Evolutionary conservation across 2,113 vertebrate genomes (phyloP).

Genomic region (Rhizomys pruinosus): DNA sequence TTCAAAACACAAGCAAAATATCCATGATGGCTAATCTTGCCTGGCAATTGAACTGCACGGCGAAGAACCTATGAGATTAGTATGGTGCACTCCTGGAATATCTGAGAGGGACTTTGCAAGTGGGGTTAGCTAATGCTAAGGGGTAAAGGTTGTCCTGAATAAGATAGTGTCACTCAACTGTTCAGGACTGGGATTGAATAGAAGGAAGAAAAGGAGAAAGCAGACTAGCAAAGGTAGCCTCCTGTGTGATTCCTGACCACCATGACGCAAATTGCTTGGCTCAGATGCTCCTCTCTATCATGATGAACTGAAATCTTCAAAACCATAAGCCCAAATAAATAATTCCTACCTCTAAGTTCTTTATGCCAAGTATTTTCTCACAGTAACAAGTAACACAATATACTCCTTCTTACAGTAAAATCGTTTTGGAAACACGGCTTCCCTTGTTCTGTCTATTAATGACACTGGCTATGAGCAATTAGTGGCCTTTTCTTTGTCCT

Average conservation of each 20-base stretch:
- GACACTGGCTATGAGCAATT: neutral
- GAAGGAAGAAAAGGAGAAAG: neutral
- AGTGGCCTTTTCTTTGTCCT: neutral
- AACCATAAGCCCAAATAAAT: neutral
- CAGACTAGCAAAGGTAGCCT: fast-evolving
- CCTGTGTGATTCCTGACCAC: neutral
- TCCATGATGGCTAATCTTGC: neutral
- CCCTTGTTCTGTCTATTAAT: neutral
- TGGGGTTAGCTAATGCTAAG: neutral
- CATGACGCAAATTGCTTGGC: neutral
- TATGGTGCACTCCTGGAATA: neutral
- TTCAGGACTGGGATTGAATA: neutral
- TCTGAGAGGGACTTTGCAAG: neutral
- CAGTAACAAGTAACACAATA: neutral
- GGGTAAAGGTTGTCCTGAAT: neutral
- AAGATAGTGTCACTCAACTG: neutral
- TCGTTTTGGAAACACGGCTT: neutral
- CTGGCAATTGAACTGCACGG: neutral
- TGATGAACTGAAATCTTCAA: neutral
- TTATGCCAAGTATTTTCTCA: neutral
- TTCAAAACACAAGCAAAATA: neutral
- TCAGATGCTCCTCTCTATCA: neutral
- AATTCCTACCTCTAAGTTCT: neutral
- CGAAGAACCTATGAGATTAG: neutral
- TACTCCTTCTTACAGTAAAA: neutral